Percentiles rank a stretch among this genome's conserved stretches.
phyloP scores from a whole-genome alignment of 1,140 invertebrate genomes.

The Lucilia cuprina region DNA sequence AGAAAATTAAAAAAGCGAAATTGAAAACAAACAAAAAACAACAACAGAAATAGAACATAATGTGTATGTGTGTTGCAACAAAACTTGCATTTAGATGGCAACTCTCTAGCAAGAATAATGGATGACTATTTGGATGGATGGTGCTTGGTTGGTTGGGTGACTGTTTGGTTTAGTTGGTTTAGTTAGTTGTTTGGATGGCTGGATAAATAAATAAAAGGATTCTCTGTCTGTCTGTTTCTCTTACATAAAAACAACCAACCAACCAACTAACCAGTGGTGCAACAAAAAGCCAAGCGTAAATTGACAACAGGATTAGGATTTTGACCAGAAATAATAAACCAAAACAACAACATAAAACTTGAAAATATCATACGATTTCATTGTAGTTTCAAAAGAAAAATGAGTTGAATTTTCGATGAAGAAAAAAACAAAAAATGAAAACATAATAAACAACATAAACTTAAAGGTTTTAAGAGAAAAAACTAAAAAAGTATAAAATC shows the following conservation, averaged over 20 bases:
- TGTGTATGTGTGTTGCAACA: neutral
- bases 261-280: neutral
- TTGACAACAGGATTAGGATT: neutral
- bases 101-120: neutral
- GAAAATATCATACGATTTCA: neutral
- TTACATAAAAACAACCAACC: neutral
- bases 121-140: neutral
- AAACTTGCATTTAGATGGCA: neutral
- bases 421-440: neutral
- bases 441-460: neutral
- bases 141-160: neutral
- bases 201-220: neutral
- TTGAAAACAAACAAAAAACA: conserved; percentile 25
- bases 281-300: neutral
- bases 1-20: neutral
- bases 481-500: neutral
- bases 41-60: neutral
- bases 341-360: neutral
- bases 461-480: neutral
- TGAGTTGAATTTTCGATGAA: neutral
- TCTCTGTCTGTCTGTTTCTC: neutral
- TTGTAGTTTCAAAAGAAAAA: neutral
- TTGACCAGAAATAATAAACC: neutral
- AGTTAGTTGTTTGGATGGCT: neutral
- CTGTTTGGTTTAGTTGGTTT: neutral